These are phyloP conservation scores for Apostichopus leukothele DNA, from an alignment of 53 echinoderm and acorn worm species.

Conservation along the genomic window DNA sequence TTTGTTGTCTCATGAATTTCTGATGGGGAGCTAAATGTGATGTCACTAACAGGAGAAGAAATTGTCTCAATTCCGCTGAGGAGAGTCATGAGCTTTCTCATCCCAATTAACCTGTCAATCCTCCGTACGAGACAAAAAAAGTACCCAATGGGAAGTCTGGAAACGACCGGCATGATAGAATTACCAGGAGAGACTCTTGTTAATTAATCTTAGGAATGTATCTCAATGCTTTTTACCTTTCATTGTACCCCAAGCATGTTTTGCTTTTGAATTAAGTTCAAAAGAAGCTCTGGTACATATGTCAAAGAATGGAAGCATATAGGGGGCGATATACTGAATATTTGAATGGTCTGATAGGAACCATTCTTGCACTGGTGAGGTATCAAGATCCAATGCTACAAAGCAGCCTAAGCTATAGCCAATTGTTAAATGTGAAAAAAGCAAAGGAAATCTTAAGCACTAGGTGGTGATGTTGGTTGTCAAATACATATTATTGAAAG, in stretches of 20 bases:
- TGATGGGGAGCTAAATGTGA: neutral
- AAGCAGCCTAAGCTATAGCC: too few relatives aligned
- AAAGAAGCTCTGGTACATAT: neutral
- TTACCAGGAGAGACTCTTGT: neutral
- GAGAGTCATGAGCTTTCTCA: neutral
- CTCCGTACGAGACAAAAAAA: too few relatives aligned
- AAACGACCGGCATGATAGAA: neutral
- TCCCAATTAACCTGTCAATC: too few relatives aligned
- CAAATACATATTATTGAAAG: too few relatives aligned
- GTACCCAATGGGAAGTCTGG: neutral
- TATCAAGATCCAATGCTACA: too few relatives aligned
- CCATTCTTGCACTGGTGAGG: too few relatives aligned
- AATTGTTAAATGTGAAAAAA: too few relatives aligned
- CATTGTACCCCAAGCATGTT: slow-evolving; percentile 14
- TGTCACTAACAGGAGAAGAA: neutral
- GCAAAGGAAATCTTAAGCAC: too few relatives aligned
- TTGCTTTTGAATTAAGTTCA: neutral
- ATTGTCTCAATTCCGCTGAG: slow-evolving; percentile 10
- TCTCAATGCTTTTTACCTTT: neutral
- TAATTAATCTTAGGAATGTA: slow-evolving; percentile 34
- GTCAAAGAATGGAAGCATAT: neutral
- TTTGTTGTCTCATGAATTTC: neutral
- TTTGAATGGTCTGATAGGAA: too few relatives aligned
- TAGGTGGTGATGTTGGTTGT: too few relatives aligned
- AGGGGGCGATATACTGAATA: slow-evolving; percentile 2